Evolutionary conservation across 2,113 vertebrate species (phyloP).

Genomic region (Scartelaos histophorus): DNA sequence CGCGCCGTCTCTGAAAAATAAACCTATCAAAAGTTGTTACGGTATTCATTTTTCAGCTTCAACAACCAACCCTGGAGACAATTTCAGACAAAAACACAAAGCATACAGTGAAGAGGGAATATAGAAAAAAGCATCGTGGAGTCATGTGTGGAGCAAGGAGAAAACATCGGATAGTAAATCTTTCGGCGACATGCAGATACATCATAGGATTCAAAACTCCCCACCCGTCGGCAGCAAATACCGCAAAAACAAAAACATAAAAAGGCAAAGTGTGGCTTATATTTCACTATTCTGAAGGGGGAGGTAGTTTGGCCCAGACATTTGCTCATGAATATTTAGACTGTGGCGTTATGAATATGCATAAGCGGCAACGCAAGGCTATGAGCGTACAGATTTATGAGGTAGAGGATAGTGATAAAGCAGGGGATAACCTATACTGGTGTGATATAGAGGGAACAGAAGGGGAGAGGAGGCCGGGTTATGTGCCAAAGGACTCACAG

Average conservation of each 20-base stretch:
- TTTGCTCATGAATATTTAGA: slow-evolving; percentile 79
- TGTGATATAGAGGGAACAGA: slow-evolving; percentile 34
- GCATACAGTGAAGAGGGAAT: slow-evolving; percentile 25
- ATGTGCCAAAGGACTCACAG: slow-evolving; percentile 9
- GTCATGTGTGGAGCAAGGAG: slow-evolving; percentile 27
- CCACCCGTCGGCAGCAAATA: slow-evolving; percentile 55
- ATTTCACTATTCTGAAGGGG: slow-evolving; percentile 68
- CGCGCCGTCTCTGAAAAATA: slow-evolving; percentile 57
- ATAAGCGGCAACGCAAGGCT: slow-evolving; percentile 57
- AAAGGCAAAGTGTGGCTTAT: slow-evolving; percentile 71
- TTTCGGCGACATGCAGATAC: slow-evolving; percentile 55
- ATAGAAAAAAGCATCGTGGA: slow-evolving; percentile 35
- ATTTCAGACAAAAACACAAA: slow-evolving; percentile 1
- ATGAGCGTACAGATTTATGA: slow-evolving; percentile 73
- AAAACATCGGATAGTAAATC: slow-evolving; percentile 54
- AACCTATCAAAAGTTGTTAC: slow-evolving; percentile 66
- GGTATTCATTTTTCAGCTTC: slow-evolving; percentile 63
- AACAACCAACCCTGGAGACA: slow-evolving; percentile 46
- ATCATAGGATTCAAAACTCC: slow-evolving; percentile 49
- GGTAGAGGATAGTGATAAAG: slow-evolving; percentile 71
- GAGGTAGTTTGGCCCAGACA: slow-evolving; percentile 69
- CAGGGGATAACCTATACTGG: slow-evolving; percentile 58
- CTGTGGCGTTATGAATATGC: slow-evolving; percentile 72
- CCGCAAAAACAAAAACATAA: slow-evolving; percentile 68
- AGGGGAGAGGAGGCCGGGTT: background rate